Conservation (phyloP, 2,113 vertebrate species). For the Tragelaphus scriptus region DNA sequence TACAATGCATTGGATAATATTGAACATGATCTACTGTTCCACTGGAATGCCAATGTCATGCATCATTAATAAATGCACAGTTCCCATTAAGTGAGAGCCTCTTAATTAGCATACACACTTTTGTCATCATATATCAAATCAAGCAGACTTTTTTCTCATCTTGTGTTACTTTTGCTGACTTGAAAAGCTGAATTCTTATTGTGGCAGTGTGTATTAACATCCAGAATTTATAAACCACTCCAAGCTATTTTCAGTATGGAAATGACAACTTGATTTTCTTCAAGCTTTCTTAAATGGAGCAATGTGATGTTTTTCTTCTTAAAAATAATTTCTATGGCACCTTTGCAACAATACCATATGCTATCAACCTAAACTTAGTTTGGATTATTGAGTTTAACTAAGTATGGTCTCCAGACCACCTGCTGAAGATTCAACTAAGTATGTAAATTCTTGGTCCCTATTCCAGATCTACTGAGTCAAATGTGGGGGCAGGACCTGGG, state of each 20-base stretch:
- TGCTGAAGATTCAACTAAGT: background rate
- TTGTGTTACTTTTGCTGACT: constrained; percentile 48
- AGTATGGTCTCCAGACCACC: background rate
- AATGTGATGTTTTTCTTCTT: constrained; percentile 12
- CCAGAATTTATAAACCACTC: background rate
- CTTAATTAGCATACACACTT: constrained; percentile 70
- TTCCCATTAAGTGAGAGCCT: constrained; percentile 63
- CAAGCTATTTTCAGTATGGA: constrained; percentile 54
- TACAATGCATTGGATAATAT: constrained; percentile 45
- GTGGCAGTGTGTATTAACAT: constrained; percentile 15
- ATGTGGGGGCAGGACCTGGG: background rate
- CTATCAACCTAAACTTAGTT: background rate
- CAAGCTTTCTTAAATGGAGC: constrained; percentile 32
- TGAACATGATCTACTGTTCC: constrained; percentile 51
- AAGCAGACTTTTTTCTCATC: constrained; percentile 41
- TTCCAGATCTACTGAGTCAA: background rate
- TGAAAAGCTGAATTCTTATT: constrained; percentile 45
- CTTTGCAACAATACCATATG: background rate
- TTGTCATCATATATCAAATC: constrained; percentile 54
- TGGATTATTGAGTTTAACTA: background rate
- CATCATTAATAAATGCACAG: constrained; percentile 69
- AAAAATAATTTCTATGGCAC: constrained; percentile 32
- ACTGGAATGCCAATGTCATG: constrained; percentile 45
- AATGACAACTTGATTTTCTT: constrained; percentile 32
- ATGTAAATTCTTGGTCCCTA: background rate